Conservation (phyloP, 2,797 vertebrate species). For the Bufotes viridis region DNA sequence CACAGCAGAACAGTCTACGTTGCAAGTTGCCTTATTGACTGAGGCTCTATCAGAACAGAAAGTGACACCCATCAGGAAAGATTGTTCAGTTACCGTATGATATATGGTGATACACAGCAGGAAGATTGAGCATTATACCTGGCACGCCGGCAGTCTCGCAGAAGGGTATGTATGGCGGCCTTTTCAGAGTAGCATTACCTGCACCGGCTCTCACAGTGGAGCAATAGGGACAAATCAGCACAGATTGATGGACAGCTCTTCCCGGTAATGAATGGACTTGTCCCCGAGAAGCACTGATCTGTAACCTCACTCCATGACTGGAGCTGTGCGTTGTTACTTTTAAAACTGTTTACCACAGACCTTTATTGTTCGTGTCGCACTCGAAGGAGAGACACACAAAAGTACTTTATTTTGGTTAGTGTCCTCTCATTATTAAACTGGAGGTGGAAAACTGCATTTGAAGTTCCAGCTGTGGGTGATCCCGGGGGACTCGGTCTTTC, state of each 20-base stretch:
- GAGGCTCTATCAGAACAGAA: neutral
- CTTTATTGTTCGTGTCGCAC: slow-evolving; percentile 33
- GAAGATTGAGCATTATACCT: neutral
- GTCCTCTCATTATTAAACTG: slow-evolving; percentile 67
- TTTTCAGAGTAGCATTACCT: neutral
- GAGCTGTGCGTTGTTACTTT: neutral
- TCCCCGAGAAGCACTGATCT: slow-evolving; percentile 16
- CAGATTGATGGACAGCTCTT: slow-evolving; percentile 15
- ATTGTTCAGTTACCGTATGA: neutral
- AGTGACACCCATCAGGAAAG: neutral
- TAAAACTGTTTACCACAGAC: slow-evolving; percentile 12
- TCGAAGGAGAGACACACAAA: neutral
- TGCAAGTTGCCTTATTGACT: neutral
- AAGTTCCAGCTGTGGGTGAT: slow-evolving; percentile 67
- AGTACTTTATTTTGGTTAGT: slow-evolving; percentile 66
- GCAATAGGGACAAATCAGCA: neutral
- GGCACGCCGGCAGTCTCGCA: neutral
- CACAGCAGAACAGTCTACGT: neutral
- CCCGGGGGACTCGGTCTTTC: slow-evolving; percentile 72
- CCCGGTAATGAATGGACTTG: slow-evolving; percentile 35
- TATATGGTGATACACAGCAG: neutral
- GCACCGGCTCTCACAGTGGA: neutral
- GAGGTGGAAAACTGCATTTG: slow-evolving; percentile 68
- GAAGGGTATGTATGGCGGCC: neutral
- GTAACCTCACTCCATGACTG: slow-evolving; percentile 5